Evolutionary conservation across 1,140 invertebrate species (phyloP).

Genomic region (Pogonognathellus flavescens): DNA sequence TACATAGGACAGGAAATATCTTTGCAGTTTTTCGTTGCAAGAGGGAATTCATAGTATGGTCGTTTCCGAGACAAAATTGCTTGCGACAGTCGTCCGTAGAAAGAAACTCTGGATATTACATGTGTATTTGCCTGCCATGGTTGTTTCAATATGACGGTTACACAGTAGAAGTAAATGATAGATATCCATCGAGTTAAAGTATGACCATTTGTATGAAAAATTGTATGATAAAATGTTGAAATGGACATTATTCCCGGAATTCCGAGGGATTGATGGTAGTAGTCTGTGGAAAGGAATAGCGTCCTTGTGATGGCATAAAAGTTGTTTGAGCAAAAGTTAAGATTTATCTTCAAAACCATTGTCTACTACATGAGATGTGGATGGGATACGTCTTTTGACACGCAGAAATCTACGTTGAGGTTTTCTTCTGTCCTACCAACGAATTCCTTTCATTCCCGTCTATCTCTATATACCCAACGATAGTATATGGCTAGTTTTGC

Average conservation of each 20-base stretch:
- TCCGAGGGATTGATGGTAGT: conserved; percentile 35
- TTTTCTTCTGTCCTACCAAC: conserved; percentile 32
- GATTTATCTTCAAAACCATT: conserved; percentile 40
- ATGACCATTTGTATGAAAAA: conserved; percentile 49
- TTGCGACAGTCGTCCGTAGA: not conserved
- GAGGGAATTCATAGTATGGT: conserved; percentile 25
- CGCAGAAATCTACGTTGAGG: not conserved
- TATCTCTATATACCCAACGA: not conserved
- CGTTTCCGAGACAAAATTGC: conserved; percentile 37
- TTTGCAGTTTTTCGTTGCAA: conserved; percentile 31
- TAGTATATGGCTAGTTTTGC: not conserved
- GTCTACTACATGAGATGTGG: not conserved
- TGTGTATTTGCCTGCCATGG: not conserved
- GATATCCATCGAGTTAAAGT: conserved; percentile 16
- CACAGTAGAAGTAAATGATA: conserved; percentile 7
- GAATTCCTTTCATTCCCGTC: not conserved
- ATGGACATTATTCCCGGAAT: conserved; percentile 43
- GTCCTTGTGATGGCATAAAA: not conserved
- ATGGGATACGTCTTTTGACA: conserved; percentile 10
- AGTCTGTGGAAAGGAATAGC: conserved; percentile 40
- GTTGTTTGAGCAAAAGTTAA: conserved; percentile 14
- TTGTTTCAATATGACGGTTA: not conserved
- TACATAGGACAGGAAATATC: conserved; percentile 11
- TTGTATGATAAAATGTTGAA: conserved; percentile 47
- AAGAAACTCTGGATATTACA: too few relatives aligned